Conservation (phyloP, 2,797 vertebrate genomes). For the Falco berigora region DNA sequence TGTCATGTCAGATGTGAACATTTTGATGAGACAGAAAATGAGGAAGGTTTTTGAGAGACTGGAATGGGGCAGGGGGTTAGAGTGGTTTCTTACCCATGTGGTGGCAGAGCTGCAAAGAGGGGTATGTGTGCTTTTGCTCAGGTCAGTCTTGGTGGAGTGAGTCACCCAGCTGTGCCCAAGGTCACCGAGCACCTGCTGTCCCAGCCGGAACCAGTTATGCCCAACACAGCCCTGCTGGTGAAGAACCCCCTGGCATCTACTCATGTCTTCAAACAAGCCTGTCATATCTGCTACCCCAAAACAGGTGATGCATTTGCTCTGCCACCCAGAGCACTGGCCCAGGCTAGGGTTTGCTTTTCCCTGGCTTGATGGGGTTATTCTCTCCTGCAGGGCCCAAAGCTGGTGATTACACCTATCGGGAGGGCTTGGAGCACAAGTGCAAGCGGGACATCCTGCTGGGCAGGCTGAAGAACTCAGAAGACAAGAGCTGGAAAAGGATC, state of each 20-base stretch:
- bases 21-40: background rate
- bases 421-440: conserved; percentile 94
- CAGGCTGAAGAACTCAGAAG: conserved; percentile 84
- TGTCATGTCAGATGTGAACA: background rate
- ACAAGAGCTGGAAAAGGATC: conserved; percentile 93
- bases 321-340: background rate
- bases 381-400: conserved; percentile 82
- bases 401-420: conserved; percentile 93
- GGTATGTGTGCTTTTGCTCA: background rate
- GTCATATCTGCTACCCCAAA: conserved; percentile 92
- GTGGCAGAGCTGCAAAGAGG: background rate
- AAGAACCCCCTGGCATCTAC: conserved; percentile 92
- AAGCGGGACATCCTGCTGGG: conserved; percentile 91
- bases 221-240: conserved; percentile 86
- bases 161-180: conserved; percentile 34
- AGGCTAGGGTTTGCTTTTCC: background rate
- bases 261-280: conserved; percentile 94
- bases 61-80: background rate
- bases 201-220: conserved; percentile 69
- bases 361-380: background rate
- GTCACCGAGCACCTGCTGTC: conserved; percentile 12
- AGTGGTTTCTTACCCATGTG: background rate
- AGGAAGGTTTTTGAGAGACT: background rate
- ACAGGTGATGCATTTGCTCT: conserved; percentile 79
- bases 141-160: conserved; percentile 40